These are phyloP conservation scores for Clarias batrachus DNA, from an alignment of 2,113 vertebrate genomes.

Conservation along the genomic window DNA sequence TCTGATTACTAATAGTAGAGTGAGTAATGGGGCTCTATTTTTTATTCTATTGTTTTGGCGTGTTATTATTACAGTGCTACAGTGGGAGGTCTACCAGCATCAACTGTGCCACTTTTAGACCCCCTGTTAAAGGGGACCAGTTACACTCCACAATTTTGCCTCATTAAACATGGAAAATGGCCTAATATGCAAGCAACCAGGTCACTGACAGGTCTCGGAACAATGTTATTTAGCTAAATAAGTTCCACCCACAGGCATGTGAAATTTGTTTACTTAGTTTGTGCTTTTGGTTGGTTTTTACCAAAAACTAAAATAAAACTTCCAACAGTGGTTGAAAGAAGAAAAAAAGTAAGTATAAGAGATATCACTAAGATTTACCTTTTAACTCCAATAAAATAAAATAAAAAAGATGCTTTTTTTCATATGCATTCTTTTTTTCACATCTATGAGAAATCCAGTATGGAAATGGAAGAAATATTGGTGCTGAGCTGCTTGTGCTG, in stretches of 20 bases:
- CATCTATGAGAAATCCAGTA: neutral
- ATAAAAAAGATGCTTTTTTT: neutral
- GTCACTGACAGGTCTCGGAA: neutral
- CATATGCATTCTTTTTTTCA: neutral
- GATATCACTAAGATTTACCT: neutral
- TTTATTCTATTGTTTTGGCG: neutral
- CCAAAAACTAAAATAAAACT: too few species aligned
- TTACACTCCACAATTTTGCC: neutral
- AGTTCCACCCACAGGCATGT: neutral
- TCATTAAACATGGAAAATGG: neutral
- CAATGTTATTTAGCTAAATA: neutral
- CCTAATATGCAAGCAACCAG: neutral
- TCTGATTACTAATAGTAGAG: constrained; percentile 23
- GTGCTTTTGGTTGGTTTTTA: too few species aligned
- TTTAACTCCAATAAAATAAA: neutral
- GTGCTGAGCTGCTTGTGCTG: neutral
- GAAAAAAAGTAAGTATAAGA: neutral
- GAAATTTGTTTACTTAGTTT: neutral
- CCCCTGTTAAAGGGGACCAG: neutral
- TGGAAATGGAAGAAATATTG: neutral
- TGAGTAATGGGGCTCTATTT: neutral
- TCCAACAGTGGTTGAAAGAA: too few species aligned
- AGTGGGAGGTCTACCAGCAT: constrained; percentile 4
- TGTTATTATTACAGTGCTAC: constrained; percentile 1
- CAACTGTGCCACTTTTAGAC: neutral